These are phyloP conservation scores for Monopis laevigella DNA, from an alignment of 2,888 invertebrate species.

Conservation along the genomic window DNA sequence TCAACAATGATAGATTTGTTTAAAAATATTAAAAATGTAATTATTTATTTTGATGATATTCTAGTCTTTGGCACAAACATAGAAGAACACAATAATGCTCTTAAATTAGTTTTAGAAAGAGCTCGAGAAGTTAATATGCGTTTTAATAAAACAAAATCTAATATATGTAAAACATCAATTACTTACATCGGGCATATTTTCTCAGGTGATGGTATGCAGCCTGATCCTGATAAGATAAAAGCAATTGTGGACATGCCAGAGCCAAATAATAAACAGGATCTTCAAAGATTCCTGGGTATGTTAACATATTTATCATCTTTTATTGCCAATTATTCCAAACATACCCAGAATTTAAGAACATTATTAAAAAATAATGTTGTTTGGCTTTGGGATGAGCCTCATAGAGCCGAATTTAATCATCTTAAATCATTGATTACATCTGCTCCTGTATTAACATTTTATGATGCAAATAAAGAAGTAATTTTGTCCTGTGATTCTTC, in stretches of 20 bases:
- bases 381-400: conserved; percentile 24
- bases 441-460: conserved; percentile 20
- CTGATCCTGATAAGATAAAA: conserved; percentile 17
- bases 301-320: conserved; percentile 19
- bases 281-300: conserved; percentile 22
- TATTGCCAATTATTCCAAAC: conserved; percentile 17
- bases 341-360: conserved; percentile 11
- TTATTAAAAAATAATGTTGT: conserved; percentile 22
- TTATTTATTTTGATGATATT: conserved; percentile 20
- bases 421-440: conserved; percentile 17
- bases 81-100: conserved; percentile 10
- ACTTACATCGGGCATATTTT: conserved; percentile 21
- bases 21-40: conserved; percentile 16
- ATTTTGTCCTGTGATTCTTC: conserved; percentile 19
- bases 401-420: conserved; percentile 19
- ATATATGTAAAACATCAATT: conserved; percentile 14
- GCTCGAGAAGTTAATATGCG: conserved; percentile 18
- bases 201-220: conserved; percentile 15
- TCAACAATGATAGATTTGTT: conserved; percentile 19
- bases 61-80: conserved; percentile 17
- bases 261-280: conserved; percentile 16
- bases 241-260: conserved; percentile 19
- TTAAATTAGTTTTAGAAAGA: conserved; percentile 1
- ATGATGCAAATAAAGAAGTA: conserved; percentile 17
- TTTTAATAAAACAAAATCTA: conserved; percentile 20